Base-by-base conservation (phyloP, 2,888 invertebrate species). In the Drosophila leonis region DNA sequence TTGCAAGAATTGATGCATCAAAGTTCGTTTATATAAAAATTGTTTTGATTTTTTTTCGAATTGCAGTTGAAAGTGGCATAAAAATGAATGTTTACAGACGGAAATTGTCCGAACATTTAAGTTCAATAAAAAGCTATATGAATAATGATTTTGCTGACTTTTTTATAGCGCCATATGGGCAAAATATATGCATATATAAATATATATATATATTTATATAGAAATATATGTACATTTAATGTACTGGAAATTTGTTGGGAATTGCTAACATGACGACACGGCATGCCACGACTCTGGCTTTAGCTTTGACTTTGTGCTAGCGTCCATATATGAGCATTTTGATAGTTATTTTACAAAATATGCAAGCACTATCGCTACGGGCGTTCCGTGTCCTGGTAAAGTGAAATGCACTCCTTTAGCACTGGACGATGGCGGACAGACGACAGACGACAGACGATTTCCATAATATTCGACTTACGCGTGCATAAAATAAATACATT, bases 341-440 rank as follows among this genome's bases (percentile, higher is more conserved):
- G 20, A n/a, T 31, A 60, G 20, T 12, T 41, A 33, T 56, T 59
- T 70, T 59, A 56, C 27, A 65, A 69, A 80, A 65, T 71, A 65
- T 76, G 64, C 54, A 66, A 73, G 44, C 61, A 70, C 39, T 67
- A 15, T 62, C 84, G 51, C 83, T 62, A 67, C 79, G 85, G 85
- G 83, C 51, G 80, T 72, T 59, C 75, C 78, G 24, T 77, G 77
- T 70, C 65, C 15, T 42, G 61, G 39, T 41, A 72, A 82, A 78
- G 68, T 73, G 64, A 67, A 80, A 54, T 79, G 79, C 78, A 79
- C 64, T 78, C 51, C 48, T 52, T 27, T 24, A 15, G 35, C 35
- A 33, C 35, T 31, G 31, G 6, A 12, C 31, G n/a, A 3, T 29
- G 48, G 9, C n/a, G 4, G 42, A 12, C 18, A 6, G 42, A 42